Evolutionary conservation across 2,888 invertebrate genomes (phyloP).

Genomic region (Pseudococcus viburni): DNA sequence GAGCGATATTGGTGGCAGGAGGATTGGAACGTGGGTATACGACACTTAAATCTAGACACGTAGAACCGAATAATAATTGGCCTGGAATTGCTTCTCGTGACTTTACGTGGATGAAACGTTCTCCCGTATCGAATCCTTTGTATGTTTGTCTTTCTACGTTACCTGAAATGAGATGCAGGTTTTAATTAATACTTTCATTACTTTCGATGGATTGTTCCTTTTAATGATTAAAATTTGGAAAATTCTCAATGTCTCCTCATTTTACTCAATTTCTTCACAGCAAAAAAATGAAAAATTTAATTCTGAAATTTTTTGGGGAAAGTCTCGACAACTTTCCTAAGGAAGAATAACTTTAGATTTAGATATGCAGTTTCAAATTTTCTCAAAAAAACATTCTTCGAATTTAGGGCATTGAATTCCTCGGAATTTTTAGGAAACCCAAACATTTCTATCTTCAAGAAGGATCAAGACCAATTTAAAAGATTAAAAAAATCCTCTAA

Average conservation of each 20-base stretch:
- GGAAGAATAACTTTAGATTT: too few relatives aligned
- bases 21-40: constrained; percentile 70
- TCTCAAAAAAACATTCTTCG: too few relatives aligned
- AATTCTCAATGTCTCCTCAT: background rate
- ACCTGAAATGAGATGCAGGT: constrained; percentile 68
- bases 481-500: too few relatives aligned
- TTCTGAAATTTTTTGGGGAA: too few relatives aligned
- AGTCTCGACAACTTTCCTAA: too few relatives aligned
- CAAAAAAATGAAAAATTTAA: too few relatives aligned
- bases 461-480: too few relatives aligned
- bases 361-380: too few relatives aligned
- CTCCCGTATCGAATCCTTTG: constrained; percentile 71
- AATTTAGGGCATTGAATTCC: too few relatives aligned
- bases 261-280: too few relatives aligned
- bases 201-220: background rate
- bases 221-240: background rate
- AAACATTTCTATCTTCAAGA: too few relatives aligned
- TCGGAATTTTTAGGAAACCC: too few relatives aligned
- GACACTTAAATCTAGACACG: constrained; percentile 68
- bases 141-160: constrained; percentile 71
- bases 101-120: constrained; percentile 70
- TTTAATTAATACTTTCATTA: background rate
- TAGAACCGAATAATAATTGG: constrained; percentile 70
- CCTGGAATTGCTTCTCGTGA: constrained; percentile 70
- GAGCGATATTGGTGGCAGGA: constrained; percentile 69